Base-by-base conservation (phyloP, 2,797 vertebrate species). In the Parauchenoglanis punctatus region DNA sequence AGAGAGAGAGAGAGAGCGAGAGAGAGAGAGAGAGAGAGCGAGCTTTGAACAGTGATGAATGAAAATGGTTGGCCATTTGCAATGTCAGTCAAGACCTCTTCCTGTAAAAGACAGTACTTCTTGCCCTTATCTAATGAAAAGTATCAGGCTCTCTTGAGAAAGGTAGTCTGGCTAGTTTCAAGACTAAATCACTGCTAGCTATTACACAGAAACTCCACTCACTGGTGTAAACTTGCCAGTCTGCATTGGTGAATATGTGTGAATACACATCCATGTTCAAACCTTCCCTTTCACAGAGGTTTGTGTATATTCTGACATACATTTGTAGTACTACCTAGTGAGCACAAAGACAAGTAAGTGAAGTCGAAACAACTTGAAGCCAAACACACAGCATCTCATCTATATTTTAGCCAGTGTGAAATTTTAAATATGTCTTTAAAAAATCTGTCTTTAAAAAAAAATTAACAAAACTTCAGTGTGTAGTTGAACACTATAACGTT, bases 171-270 rank as follows among this genome's bases (percentile, higher is more conserved):
- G n/a, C 28, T 31, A 28, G 46, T 18, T 78, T 15, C 1, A 2
- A 46, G 40, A 63, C 7, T n/a, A 67, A 68, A 83, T 52, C 46
- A 68, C 63, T 67, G n/a, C 15, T 67, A 12, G 28, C 44, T 56
- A 10, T 20, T 72, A 46, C 35, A 23, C 35, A 58, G 49, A 70
- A 81, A n/a, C 49, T 23, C 61, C 61, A 25, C 65, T 23, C 11
- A 4, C 76, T 58, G 28, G n/a, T 73, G 67, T 73, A 81, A 72
- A 59, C 85, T 59, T 44, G 52, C 7, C 49, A 72, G 1, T 81
- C 85, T 23, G 5, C 65, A 72, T 81, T 81, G 75, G 2, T 44
- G 75, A 46, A 86, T 44, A 72, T 81, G 76, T 63, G 40, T 63
- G 58, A 63, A 81, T 81, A 59, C 78, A 63, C 58, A 81, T 46